phyloP scores from a whole-genome alignment of 23 tunicate genomes.

The Botrylloides violaceus region DNA sequence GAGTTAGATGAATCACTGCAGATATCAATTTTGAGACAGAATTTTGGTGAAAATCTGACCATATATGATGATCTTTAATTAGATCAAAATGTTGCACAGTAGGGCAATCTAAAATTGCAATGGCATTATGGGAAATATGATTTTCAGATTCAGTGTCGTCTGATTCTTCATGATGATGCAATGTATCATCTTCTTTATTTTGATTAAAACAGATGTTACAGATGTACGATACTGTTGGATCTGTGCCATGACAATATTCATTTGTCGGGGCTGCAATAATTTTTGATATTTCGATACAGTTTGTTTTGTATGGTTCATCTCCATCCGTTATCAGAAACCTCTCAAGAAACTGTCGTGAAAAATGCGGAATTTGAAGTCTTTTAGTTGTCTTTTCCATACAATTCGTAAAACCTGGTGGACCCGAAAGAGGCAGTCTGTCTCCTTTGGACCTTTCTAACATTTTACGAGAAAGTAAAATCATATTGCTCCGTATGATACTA shows the following conservation, averaged over 20 bases:
- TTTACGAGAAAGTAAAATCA: not conserved
- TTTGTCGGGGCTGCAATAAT: not conserved
- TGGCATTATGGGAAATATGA: not conserved
- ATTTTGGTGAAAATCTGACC: not conserved
- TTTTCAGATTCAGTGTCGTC: no score
- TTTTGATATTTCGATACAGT: not conserved
- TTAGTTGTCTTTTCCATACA: not conserved
- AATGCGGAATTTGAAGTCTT: not conserved
- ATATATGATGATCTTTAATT: not conserved
- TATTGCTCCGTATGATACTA: not conserved
- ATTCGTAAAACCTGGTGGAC: not conserved
- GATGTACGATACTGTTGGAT: not conserved
- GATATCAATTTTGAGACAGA: not conserved
- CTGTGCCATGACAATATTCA: no score
- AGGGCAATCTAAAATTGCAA: conserved; percentile 26
- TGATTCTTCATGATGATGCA: not conserved
- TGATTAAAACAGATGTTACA: not conserved
- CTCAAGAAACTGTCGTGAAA: not conserved
- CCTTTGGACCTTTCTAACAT: no score
- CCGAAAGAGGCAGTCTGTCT: not conserved
- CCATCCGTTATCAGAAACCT: not conserved
- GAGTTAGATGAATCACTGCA: conserved; percentile 22
- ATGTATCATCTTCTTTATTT: not conserved
- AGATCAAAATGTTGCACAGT: conserved; percentile 12
- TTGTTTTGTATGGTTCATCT: not conserved